Conservation (phyloP, 2,797 vertebrate genomes). For the Simalia tracyae region DNA sequence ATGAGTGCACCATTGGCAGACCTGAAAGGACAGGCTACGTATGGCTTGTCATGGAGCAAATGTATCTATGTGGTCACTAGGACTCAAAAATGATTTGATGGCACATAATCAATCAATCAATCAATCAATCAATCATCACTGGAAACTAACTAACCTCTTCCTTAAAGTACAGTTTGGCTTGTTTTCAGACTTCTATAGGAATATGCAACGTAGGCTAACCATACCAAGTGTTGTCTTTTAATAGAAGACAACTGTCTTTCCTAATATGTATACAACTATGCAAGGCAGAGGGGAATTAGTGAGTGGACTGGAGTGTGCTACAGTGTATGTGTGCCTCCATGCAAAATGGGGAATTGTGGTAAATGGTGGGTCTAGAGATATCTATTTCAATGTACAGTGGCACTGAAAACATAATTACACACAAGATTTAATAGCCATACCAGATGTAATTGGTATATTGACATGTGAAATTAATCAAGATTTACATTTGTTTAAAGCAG, state of each 20-base stretch:
- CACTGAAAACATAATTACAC: conserved; percentile 64
- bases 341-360: not conserved
- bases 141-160: not conserved
- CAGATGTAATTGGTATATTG: conserved; percentile 64
- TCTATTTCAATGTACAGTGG: conserved; percentile 49
- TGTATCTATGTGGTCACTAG: not conserved
- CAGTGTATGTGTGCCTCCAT: not conserved
- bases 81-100: not conserved
- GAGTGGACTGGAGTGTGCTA: not conserved
- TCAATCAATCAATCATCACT: not conserved
- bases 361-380: conserved; percentile 30
- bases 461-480: conserved; percentile 70
- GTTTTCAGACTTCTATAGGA: not conserved
- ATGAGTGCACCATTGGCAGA: not conserved
- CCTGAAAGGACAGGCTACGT: not conserved
- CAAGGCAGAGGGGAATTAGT: not conserved
- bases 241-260: not conserved
- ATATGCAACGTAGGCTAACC: not conserved
- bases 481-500: conserved; percentile 49
- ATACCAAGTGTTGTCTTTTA: not conserved
- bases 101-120: not conserved
- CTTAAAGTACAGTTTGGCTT: not conserved
- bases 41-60: not conserved
- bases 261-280: not conserved
- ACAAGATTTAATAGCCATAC: conserved; percentile 59